Conservation (phyloP, 2,797 vertebrate species). For the Centroberyx gerrardi region DNA sequence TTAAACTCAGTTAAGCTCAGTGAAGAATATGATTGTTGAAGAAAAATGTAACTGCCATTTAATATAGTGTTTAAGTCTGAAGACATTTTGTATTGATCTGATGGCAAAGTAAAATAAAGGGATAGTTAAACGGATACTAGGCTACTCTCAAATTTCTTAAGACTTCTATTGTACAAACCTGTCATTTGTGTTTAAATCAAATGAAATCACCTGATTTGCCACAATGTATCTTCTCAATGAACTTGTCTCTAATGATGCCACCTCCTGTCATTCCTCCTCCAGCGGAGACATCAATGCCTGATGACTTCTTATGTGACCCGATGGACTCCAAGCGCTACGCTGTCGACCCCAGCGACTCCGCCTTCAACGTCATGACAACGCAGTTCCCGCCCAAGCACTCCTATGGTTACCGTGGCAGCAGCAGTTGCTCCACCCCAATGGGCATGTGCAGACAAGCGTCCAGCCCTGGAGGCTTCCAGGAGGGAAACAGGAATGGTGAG, state of each 20-base stretch:
- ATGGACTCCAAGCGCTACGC: constrained; percentile 86
- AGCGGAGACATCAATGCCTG: constrained; percentile 88
- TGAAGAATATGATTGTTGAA: too few species aligned
- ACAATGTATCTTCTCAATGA: background rate
- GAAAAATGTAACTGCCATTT: background rate
- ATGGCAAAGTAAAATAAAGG: too few species aligned
- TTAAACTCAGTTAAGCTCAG: background rate
- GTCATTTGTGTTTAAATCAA: background rate
- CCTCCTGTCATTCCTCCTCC: constrained; percentile 17
- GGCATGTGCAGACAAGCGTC: constrained; percentile 86
- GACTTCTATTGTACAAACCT: background rate
- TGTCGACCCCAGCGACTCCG: constrained; percentile 85
- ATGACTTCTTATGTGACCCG: constrained; percentile 87
- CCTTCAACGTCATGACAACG: constrained; percentile 85
- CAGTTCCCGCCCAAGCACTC: constrained; percentile 80
- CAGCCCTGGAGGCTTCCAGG: constrained; percentile 88
- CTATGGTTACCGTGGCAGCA: constrained; percentile 79
- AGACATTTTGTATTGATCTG: background rate
- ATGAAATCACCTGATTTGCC: background rate
- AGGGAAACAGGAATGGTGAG: constrained; percentile 93
- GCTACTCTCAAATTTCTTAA: background rate
- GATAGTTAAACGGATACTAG: too few species aligned
- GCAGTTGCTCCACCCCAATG: constrained; percentile 77
- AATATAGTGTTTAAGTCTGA: background rate
- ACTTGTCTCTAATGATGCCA: background rate